A percentile compares a stretch with the other conserved stretches of the same genome.
Evolutionary conservation across 2,888 invertebrate genomes (phyloP).

Genomic region (Brenthis ino): DNA sequence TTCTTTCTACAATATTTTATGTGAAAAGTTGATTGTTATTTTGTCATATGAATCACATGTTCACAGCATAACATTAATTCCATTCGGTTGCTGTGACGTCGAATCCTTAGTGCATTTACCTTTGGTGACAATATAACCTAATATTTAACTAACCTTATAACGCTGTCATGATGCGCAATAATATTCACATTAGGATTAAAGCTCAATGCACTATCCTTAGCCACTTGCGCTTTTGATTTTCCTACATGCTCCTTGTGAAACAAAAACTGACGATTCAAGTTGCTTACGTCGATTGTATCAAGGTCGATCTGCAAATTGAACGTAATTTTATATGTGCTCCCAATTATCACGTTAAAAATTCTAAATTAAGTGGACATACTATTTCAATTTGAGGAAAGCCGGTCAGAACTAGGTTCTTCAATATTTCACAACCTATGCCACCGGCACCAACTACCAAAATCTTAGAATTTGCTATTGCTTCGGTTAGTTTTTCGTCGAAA

Average conservation of each 20-base stretch:
- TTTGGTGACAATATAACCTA: constrained; percentile 20
- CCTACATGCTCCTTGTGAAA: constrained; percentile 99
- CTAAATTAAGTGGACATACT: constrained; percentile 82
- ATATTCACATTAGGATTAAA: constrained; percentile 96
- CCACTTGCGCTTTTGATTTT: constrained; percentile 96
- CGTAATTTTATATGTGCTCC: neutral
- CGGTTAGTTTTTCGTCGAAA: constrained; percentile 84
- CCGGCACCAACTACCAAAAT: constrained; percentile 97
- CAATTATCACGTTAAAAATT: neutral
- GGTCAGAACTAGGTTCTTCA: constrained; percentile 97
- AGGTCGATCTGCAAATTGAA: constrained; percentile 92
- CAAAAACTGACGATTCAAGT: constrained; percentile 99
- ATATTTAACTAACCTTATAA: constrained; percentile 87
- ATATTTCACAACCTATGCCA: constrained; percentile 98
- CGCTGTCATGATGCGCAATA: constrained; percentile 94
- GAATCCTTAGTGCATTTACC: constrained; percentile 29
- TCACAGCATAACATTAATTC: too few relatives aligned
- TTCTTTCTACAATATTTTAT: too few relatives aligned
- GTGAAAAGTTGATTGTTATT: too few relatives aligned
- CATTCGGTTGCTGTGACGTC: constrained; percentile 5
- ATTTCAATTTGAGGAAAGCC: constrained; percentile 97
- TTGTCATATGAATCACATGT: too few relatives aligned
- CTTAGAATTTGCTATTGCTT: constrained; percentile 86
- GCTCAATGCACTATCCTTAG: constrained; percentile 92
- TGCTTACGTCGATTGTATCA: constrained; percentile 99